These are phyloP conservation scores for Mesopsocus fuscifrons DNA, from an alignment of 2,888 invertebrate species.

Conservation along the genomic window DNA sequence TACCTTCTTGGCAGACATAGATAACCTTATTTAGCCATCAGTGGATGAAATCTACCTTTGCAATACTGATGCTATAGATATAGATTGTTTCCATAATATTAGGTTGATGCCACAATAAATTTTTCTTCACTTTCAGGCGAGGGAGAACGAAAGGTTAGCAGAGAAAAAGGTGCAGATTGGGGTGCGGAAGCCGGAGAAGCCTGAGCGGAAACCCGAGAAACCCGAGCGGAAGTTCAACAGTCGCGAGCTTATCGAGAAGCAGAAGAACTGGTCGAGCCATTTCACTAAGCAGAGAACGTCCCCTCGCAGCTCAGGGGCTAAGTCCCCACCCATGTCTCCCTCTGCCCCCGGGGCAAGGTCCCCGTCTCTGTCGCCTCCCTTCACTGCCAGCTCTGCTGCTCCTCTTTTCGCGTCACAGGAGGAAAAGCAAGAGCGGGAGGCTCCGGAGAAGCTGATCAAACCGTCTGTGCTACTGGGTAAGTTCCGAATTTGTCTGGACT, in stretches of 20 bases:
- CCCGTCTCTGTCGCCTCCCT: neutral
- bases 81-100: no score
- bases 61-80: no score
- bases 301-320: neutral
- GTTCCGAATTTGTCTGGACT: no score
- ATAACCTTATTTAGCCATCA: no score
- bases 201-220: slow-evolving; percentile 56
- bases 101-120: no score
- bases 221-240: slow-evolving; percentile 66
- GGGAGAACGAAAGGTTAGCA: slow-evolving; percentile 3
- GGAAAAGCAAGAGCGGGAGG: slow-evolving; percentile 14
- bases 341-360: slow-evolving; percentile 1
- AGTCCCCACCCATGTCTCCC: slow-evolving; percentile 9
- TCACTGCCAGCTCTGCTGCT: no score
- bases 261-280: slow-evolving; percentile 82
- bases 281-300: slow-evolving; percentile 55
- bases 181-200: slow-evolving; percentile 21
- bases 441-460: slow-evolving; percentile 12
- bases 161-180: neutral
- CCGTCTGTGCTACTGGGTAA: neutral
- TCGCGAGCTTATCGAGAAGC: slow-evolving; percentile 74
- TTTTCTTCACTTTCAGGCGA: no score
- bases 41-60: no score
- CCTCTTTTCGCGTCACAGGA: slow-evolving; percentile 10
- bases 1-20: no score